Conservation (phyloP, 2,888 invertebrate species). For the Tenthredo mesomela region DNA sequence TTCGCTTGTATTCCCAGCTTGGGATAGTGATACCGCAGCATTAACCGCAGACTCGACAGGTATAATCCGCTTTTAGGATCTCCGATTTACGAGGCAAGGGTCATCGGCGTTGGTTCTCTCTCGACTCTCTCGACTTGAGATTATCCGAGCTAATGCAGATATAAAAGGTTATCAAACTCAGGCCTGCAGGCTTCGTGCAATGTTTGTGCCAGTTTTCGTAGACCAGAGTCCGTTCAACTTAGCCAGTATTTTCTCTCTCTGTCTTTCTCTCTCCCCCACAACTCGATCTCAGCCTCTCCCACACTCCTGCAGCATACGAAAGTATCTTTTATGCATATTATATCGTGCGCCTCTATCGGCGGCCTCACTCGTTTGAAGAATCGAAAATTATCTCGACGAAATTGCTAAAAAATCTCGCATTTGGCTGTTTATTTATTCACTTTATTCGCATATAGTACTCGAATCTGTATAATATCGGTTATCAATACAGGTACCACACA, state of each 20-base stretch:
- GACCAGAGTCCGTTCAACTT: conserved; percentile 50
- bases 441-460: not conserved
- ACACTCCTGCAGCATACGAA: not conserved
- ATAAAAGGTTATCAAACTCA: conserved; percentile 48
- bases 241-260: conserved; percentile 27
- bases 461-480: not conserved
- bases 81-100: not conserved
- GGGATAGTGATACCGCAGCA: not conserved
- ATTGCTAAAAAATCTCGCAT: not conserved
- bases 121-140: not conserved
- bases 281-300: conserved; percentile 28
- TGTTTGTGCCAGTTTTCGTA: conserved; percentile 50
- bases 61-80: conserved; percentile 20
- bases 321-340: not conserved
- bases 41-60: not conserved
- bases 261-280: not conserved
- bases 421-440: too few species aligned
- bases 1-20: not conserved
- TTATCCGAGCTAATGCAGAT: not conserved
- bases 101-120: conserved; percentile 9
- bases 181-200: conserved; percentile 35
- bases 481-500: not conserved
- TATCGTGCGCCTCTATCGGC: not conserved
- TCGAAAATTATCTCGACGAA: not conserved
- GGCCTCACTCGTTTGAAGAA: not conserved